phyloP scores from a whole-genome alignment of 2,797 vertebrate species.

The Poeciliopsis presidionis region DNA sequence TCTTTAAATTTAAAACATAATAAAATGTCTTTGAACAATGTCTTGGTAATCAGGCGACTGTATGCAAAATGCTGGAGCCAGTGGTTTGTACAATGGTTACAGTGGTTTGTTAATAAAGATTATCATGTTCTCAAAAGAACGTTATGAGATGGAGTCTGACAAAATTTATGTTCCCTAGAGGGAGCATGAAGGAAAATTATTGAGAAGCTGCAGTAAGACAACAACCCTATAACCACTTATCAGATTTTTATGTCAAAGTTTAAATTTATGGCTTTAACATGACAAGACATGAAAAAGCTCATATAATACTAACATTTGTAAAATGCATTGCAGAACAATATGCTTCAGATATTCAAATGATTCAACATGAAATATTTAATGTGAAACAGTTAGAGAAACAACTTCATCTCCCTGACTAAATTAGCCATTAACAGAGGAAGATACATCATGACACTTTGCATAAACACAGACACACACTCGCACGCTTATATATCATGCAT shows the following conservation, averaged over 20 bases:
- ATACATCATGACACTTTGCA: constrained; percentile 27
- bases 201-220: not conserved
- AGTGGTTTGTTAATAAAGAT: not conserved
- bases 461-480: constrained; percentile 34
- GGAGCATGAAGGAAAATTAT: not conserved
- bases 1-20: not conserved
- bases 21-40: no score
- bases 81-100: not conserved
- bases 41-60: not conserved
- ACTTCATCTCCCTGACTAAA: constrained; percentile 45
- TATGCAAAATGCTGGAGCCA: not conserved
- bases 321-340: not conserved
- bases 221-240: not conserved
- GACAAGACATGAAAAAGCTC: not conserved
- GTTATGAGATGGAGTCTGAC: not conserved
- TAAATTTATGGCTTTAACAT: not conserved
- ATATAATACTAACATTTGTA: not conserved
- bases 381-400: constrained; percentile 43
- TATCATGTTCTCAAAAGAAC: not conserved
- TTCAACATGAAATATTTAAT: constrained; percentile 38
- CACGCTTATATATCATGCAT: constrained; percentile 31
- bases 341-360: constrained; percentile 35
- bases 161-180: not conserved
- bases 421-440: constrained; percentile 25
- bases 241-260: not conserved